Base-by-base conservation (phyloP, 2,888 invertebrate genomes). In the Lucinisca nassula region DNA sequence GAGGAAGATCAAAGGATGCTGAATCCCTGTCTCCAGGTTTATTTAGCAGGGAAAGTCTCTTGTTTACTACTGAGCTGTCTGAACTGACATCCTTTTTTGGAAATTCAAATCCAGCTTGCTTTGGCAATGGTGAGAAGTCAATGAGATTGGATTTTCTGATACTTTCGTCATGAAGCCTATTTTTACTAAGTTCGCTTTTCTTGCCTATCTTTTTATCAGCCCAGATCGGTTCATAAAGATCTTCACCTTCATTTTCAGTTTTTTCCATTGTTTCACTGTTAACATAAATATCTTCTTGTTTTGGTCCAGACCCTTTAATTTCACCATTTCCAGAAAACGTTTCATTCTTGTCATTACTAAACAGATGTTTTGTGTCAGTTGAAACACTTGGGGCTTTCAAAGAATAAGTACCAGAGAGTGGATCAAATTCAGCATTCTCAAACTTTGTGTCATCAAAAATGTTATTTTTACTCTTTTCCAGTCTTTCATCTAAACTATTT, bases 171-270 rank as follows among this genome's bases (percentile, higher is more conserved):
- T 8, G n/a, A 14, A 35, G 21, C 35, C 35, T 67, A 73, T 55
- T 40, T 72, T 51, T 61, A 12, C 21, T 32, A 51, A 49, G 6
- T 17, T 38, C 10, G 3, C 17, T 27, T 12, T 55, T 21, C 14
- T 32, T 45, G 38, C 72, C 51, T 55, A 38, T 75, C n/a, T 67
- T 81, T 32, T 86, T 82, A 14, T 73, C 38, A 10, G 70, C 85
- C 91, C 91, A 91, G 1, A 91, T 89, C n/a, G 89, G 80, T 76
- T 91, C 91, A 85, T 91, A 91, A 37, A 84, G 79, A 58, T 55
- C 70, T 37, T 75, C 73, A 27, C 58, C 73, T 21, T 40, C 17
- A 8, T 49, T 12, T 17, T 40, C 17, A 1, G 38, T 8, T 14
- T 35, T 10, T 35, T 67, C 35, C 8, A 67, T 17, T 6, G 3